Evolutionary conservation across 1,140 invertebrate genomes (phyloP).

Genomic region (Adelges cooleyi): DNA sequence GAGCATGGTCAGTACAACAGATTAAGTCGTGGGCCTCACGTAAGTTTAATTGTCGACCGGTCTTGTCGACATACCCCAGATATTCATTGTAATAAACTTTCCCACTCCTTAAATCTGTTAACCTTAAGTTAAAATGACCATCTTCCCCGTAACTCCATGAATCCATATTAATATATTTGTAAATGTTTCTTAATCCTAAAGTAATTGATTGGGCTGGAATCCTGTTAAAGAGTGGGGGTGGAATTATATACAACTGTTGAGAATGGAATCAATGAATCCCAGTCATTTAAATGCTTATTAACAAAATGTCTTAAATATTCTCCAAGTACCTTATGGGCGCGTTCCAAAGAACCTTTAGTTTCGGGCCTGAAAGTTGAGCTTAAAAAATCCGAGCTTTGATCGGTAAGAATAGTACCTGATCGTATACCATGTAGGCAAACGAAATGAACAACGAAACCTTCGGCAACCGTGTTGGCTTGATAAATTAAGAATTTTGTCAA

Average conservation of each 20-base stretch:
- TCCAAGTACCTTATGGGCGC: conserved; percentile 37
- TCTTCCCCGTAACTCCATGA: too few relatives aligned
- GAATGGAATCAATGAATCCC: conserved; percentile 38
- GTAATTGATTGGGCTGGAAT: conserved; percentile 36
- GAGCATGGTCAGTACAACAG: too few relatives aligned
- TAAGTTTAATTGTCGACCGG: too few relatives aligned
- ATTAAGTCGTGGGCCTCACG: too few relatives aligned
- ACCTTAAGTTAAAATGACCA: too few relatives aligned
- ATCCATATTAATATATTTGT: too few relatives aligned
- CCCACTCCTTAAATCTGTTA: too few relatives aligned
- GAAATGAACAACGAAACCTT: conserved; percentile 31
- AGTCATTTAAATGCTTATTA: conserved; percentile 37
- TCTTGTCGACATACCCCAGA: too few relatives aligned
- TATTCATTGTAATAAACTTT: too few relatives aligned
- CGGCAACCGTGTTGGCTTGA: conserved; percentile 35
- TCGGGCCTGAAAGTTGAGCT: conserved; percentile 36
- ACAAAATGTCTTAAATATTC: conserved; percentile 39
- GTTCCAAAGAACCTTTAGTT: conserved; percentile 37
- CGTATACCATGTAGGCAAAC: conserved; percentile 36
- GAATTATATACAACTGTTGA: conserved; percentile 41
- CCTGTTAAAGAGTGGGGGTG: conserved; percentile 37
- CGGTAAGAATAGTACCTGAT: conserved; percentile 35
- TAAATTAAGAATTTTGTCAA: conserved; percentile 38
- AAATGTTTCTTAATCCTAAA: too few relatives aligned
- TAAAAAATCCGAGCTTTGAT: conserved; percentile 37